Evolutionary conservation across 2,888 invertebrate genomes (phyloP), one percentile per base, ranked within the genome.

Genomic region (Piscicola geometra): DNA sequence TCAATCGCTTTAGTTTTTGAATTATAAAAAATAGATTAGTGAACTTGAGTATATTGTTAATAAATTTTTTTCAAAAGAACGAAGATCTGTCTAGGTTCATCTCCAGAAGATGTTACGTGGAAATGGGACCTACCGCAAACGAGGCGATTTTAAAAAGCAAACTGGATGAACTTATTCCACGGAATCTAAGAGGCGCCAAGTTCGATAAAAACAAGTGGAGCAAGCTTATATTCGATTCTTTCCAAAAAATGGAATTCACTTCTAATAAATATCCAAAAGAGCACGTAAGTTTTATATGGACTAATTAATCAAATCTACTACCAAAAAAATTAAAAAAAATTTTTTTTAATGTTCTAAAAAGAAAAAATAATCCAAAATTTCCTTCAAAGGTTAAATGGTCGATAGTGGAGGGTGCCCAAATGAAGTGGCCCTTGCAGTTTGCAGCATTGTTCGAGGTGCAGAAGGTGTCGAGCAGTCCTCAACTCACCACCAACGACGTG

Each of bases 371-470:
- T 18, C 9, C 30, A 18, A 25, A 12, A 64, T 9, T 12, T 9
- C 15, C 21, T 15, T 25, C 33, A 15, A n/a, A 77, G 77, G 60
- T 75, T 9, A 69, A 75, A 25, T 76, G 73, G 32, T 60, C 70
- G 60, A 50, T 77, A 21, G 78, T 79, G 12, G 76, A 66, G 35
- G 50, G 75, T 0, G 77, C 79, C 1, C 79, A 78, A 36, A 47
- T 66, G 9, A 78, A 77, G 41, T 81, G 81, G 81, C 79, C 79
- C 15, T 76, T 81, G 21, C 80, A 80, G 66, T 80, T 80, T 71
- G 78, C 78, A 1, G 81, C 78, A 3, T 47, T 81, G 64, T 81
- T 81, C 71, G 81, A 80, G 76, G 81, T 79, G 15, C 76, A 76
- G 47, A 66, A 73, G n/a, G 71, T 81, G 32, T 28, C 74, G 18